Conservation (phyloP, 2,113 vertebrate genomes). For the Stegastes partitus region DNA sequence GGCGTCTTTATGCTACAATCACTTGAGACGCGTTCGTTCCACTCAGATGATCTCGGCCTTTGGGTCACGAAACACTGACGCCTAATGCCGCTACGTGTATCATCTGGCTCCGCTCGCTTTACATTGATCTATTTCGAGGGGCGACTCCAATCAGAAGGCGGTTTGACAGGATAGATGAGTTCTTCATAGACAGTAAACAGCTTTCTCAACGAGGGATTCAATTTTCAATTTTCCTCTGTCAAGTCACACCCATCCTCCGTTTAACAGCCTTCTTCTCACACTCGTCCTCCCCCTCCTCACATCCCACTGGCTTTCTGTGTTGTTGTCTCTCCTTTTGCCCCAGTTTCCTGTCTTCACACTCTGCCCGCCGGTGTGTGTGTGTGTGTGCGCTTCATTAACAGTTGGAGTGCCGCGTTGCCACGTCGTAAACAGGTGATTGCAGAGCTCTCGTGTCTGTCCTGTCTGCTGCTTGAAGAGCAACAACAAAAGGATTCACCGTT, state of each 20-base stretch:
- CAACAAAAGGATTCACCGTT: conserved; percentile 53
- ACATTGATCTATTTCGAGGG: too few species aligned
- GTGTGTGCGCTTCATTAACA: conserved; percentile 53
- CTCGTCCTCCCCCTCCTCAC: conserved; percentile 35
- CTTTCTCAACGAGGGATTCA: not conserved
- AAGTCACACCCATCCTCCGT: conserved; percentile 48
- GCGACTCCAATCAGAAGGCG: too few species aligned
- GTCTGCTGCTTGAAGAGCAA: not conserved
- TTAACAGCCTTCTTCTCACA: conserved; percentile 38
- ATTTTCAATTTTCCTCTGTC: conserved; percentile 27
- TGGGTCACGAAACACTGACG: too few species aligned
- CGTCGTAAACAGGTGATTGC: conserved; percentile 50
- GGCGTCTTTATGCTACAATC: too few species aligned
- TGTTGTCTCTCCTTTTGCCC: conserved; percentile 29
- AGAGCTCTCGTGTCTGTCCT: conserved; percentile 9
- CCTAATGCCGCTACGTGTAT: too few species aligned
- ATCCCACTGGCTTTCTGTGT: conserved; percentile 47
- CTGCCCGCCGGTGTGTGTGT: too few species aligned
- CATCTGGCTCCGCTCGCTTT: too few species aligned
- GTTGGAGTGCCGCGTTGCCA: conserved; percentile 20
- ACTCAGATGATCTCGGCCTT: too few species aligned
- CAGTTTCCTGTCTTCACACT: conserved; percentile 40
- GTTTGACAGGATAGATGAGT: not conserved
- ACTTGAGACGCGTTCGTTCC: too few species aligned
- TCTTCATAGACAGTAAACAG: not conserved